Evolutionary conservation across 2,113 vertebrate genomes (phyloP).

Genomic region (Halcyon senegalensis): DNA sequence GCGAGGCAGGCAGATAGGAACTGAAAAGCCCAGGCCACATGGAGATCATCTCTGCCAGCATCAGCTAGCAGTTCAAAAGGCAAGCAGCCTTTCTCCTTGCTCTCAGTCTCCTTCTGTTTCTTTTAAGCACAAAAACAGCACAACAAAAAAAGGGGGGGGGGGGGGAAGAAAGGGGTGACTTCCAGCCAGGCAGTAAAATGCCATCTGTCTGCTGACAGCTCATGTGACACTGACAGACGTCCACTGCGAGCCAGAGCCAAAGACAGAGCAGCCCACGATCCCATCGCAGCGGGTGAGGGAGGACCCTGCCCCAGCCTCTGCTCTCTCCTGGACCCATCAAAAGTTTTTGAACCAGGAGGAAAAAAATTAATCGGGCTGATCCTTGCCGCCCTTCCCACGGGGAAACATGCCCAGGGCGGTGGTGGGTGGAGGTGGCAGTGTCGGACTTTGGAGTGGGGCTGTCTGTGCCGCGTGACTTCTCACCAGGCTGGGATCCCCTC

Average conservation of each 20-base stretch:
- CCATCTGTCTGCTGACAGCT: constrained; percentile 62
- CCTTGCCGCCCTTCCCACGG: neutral
- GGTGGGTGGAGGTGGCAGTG: neutral
- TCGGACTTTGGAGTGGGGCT: neutral
- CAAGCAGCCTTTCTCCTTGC: neutral
- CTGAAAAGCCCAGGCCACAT: neutral
- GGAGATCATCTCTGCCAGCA: neutral
- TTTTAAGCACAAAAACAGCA: neutral
- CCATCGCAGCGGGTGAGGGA: accelerated
- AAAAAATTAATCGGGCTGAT: neutral
- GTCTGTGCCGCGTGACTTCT: neutral
- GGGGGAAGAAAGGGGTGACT: neutral
- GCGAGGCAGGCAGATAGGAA: neutral
- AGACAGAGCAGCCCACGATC: neutral
- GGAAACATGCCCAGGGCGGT: accelerated
- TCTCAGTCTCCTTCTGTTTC: neutral
- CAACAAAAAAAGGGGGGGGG: neutral
- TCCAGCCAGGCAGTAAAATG: constrained; percentile 66
- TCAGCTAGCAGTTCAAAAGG: neutral
- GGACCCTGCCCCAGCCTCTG: neutral
- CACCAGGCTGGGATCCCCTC: neutral
- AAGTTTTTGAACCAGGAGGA: neutral
- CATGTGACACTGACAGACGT: constrained; percentile 52
- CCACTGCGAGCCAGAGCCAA: neutral
- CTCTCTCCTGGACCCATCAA: accelerated